A percentile compares a stretch with the other conserved stretches of the same genome.
Conservation (phyloP, 2,888 invertebrate species). For the Scelioninae gen. 2 region DNA sequence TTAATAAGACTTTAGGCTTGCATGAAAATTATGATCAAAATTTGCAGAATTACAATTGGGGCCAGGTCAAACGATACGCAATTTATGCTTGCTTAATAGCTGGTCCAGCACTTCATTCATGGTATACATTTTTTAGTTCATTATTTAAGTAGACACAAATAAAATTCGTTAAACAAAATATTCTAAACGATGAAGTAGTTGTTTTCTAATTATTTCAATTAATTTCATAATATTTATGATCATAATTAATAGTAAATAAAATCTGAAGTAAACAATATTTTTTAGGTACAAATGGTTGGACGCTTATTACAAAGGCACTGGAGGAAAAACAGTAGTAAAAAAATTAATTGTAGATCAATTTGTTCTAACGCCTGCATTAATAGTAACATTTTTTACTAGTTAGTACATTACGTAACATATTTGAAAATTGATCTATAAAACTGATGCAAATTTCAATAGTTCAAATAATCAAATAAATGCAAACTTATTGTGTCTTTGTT, state of each 20-base stretch:
- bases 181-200: too few species aligned
- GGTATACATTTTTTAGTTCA: conserved; percentile 60
- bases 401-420: too few species aligned
- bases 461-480: too few species aligned
- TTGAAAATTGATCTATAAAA: too few species aligned
- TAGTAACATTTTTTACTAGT: conserved; percentile 85
- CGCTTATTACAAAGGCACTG: conserved; percentile 81
- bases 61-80: conserved; percentile 69
- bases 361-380: conserved; percentile 83
- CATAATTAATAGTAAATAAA: too few species aligned
- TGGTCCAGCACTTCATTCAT: conserved; percentile 70
- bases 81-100: conserved; percentile 69
- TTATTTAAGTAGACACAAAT: too few species aligned
- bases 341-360: conserved; percentile 88
- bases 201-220: too few species aligned
- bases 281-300: conserved; percentile 89
- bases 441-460: too few species aligned
- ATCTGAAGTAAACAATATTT: too few species aligned
- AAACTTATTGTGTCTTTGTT: not conserved
- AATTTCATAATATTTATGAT: too few species aligned
- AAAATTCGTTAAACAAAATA: too few species aligned
- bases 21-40: conserved; percentile 47
- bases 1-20: conserved; percentile 60
- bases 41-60: conserved; percentile 66
- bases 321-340: conserved; percentile 79